These are phyloP conservation scores for Pegoplata infirma DNA, from an alignment of 2,888 invertebrate genomes.

Conservation along the genomic window DNA sequence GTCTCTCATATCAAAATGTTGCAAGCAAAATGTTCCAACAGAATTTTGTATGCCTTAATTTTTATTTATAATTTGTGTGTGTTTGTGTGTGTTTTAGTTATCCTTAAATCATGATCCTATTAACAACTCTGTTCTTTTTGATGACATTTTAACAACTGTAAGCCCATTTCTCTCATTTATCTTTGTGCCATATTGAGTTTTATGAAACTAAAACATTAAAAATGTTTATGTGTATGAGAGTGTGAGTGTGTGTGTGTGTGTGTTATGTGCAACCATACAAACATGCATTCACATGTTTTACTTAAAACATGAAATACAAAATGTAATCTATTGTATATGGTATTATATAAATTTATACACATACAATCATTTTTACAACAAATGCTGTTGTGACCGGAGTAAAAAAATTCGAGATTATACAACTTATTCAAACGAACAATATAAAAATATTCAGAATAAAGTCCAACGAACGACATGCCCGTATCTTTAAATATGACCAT, in stretches of 20 bases:
- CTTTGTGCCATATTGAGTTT: constrained; percentile 49
- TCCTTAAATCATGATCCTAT: constrained; percentile 41
- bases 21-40: neutral
- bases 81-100: neutral
- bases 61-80: too few relatives aligned
- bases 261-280: neutral
- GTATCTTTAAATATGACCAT: too few relatives aligned
- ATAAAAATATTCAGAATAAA: too few relatives aligned
- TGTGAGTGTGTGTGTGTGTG: constrained; percentile 25
- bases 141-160: constrained; percentile 50
- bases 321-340: neutral
- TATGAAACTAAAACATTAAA: constrained; percentile 16
- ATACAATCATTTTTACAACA: neutral
- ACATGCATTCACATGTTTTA: constrained; percentile 47
- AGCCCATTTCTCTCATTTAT: constrained; percentile 53
- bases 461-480: too few relatives aligned
- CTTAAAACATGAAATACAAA: constrained; percentile 9
- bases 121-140: constrained; percentile 45
- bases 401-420: too few relatives aligned
- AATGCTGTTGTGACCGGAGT: too few relatives aligned
- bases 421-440: too few relatives aligned
- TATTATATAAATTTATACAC: neutral
- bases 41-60: neutral
- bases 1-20: too few relatives aligned
- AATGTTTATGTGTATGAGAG: neutral